phyloP scores from a whole-genome alignment of 2,797 vertebrate species.

The Eulemur coronatus region DNA sequence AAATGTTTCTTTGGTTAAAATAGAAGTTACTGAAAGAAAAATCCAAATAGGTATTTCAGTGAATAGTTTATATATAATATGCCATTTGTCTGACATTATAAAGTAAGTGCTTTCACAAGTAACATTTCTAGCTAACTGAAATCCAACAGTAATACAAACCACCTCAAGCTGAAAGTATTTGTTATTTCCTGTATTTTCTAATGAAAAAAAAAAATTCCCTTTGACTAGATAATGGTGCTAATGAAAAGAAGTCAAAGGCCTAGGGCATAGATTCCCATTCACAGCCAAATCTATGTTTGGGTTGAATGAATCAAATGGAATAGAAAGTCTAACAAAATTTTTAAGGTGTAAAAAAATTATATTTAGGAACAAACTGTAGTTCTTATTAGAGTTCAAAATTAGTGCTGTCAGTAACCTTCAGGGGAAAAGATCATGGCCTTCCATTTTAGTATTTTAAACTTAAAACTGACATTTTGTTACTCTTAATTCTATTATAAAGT shows the following conservation, averaged over 20 bases:
- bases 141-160: neutral
- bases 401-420: neutral
- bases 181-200: slow-evolving; percentile 10
- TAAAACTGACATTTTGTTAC: slow-evolving; percentile 17
- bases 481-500: neutral
- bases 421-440: neutral
- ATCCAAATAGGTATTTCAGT: neutral
- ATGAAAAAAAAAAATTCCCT: neutral
- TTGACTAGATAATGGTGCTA: neutral
- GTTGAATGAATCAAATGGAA: neutral
- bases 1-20: neutral
- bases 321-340: neutral
- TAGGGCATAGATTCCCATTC: neutral
- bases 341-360: neutral
- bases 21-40: slow-evolving; percentile 31
- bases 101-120: neutral
- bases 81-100: neutral
- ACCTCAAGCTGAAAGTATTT: neutral
- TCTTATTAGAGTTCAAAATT: neutral
- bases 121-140: neutral
- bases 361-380: neutral
- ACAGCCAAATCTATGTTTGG: neutral
- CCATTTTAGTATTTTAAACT: neutral
- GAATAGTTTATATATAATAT: neutral
- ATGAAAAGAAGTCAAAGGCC: neutral